phyloP scores from a whole-genome alignment of 2,113 vertebrate species.

The Phainopepla nitens region DNA sequence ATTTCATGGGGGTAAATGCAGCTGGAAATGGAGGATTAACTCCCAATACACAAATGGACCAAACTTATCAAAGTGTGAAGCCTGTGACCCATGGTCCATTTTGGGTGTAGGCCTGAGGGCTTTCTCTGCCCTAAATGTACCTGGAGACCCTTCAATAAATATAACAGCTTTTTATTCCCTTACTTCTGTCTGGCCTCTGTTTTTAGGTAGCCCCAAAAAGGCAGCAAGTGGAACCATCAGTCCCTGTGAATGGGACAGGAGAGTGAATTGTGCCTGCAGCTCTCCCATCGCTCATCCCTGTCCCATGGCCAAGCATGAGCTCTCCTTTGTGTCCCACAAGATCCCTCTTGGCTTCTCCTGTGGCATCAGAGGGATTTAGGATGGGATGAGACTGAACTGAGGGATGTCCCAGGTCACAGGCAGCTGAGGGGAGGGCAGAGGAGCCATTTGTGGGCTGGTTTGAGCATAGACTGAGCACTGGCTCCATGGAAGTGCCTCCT shows the following conservation, averaged over 20 bases:
- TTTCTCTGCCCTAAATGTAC: neutral
- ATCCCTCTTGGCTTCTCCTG: neutral
- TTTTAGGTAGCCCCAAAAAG: neutral
- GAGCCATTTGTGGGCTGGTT: neutral
- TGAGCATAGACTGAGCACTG: neutral
- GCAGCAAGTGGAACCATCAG: neutral
- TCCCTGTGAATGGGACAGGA: neutral
- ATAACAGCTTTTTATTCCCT: neutral
- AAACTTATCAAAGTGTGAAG: neutral
- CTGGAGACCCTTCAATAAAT: neutral
- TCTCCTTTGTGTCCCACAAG: neutral
- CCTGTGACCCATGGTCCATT: fast-evolving
- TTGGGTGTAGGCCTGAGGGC: neutral
- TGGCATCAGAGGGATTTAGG: neutral
- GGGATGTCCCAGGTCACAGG: neutral
- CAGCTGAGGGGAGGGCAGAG: neutral
- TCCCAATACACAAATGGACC: neutral
- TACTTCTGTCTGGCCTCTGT: neutral
- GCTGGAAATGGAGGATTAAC: neutral
- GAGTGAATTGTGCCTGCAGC: neutral
- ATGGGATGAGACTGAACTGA: neutral
- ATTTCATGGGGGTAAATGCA: fast-evolving
- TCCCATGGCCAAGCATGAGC: neutral
- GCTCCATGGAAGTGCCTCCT: neutral
- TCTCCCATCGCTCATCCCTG: neutral